Base-by-base conservation (phyloP, 2,113 vertebrate species). In the Brevimyrus niger region DNA sequence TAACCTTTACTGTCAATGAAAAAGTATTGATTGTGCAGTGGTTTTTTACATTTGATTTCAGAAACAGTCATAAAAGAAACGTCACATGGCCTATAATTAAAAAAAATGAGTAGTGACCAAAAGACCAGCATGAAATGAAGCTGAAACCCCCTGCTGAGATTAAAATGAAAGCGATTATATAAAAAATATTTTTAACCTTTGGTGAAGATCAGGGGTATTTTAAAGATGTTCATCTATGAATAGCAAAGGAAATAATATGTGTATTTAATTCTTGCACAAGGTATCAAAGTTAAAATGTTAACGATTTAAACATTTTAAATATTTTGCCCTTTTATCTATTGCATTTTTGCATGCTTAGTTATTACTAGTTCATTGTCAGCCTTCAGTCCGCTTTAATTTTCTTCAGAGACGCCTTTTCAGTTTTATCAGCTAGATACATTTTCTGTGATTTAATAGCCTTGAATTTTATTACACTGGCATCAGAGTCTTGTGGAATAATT, bases 1-100 rank as follows among this genome's bases (percentile, higher is more conserved):
- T 96, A 96, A 96, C 95, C 96, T 96, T 96, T 96, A 96, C 96
- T 96, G 96, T 96, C 96, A 96, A 96, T 96, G 95, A 96, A 96
- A 96, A 96, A 96, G 94, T 96, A 96, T 96, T 94, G 96, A 96
- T 96, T 93, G 94, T 92, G 93, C 92, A 0, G 91, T 96, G 94
- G 93, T 96, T 95, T 95, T 95, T 95, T 95, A 95, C 95, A 96
- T 96, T 96, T 95, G 94, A 96, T 96, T 96, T 96, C 92, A 94
- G 95, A 96, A 96, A 95, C 94, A 92, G 94, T 95, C 95, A 96
- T 96, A 96, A 96, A 96, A 96, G 3, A 95, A 96, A 95, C 95
- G 93, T 94, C 94, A 42, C 35, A 92, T 92, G 93, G 91, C 91
- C 87, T 93, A 92, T 91, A 92, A 95, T 94, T 69, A 1, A 42